Evolutionary conservation across 2,113 vertebrate species (phyloP).

Genomic region (Poeciliopsis prolifica): DNA sequence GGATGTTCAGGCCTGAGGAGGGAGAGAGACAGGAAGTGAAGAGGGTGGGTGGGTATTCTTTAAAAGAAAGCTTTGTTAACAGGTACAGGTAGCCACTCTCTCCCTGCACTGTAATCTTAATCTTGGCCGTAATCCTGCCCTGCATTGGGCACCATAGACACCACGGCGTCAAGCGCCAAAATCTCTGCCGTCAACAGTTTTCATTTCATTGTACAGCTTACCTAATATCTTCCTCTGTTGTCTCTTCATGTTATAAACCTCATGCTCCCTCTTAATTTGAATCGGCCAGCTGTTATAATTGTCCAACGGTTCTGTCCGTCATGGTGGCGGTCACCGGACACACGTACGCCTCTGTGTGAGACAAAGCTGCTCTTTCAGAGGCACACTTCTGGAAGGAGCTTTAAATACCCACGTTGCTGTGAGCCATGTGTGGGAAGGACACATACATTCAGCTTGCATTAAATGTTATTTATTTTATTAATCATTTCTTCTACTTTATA

Average conservation of each 20-base stretch:
- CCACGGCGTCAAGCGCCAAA: not conserved
- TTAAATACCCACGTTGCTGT: not conserved
- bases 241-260: not conserved
- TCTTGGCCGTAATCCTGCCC: too few relatives aligned
- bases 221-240: too few relatives aligned
- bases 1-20: conserved; percentile 18
- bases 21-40: not conserved
- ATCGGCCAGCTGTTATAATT: not conserved
- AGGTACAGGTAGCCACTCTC: too few relatives aligned
- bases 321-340: not conserved
- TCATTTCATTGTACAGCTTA: not conserved
- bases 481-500: too few relatives aligned
- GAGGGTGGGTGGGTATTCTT: too few relatives aligned
- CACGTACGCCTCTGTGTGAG: not conserved
- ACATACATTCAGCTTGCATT: not conserved
- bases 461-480: too few relatives aligned
- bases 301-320: not conserved
- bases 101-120: too few relatives aligned
- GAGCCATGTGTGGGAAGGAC: conserved; percentile 3
- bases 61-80: too few relatives aligned
- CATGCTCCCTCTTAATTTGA: not conserved
- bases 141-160: too few relatives aligned
- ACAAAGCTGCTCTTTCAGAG: not conserved
- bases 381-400: not conserved
- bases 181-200: not conserved